Conservation (phyloP, 2,113 vertebrate genomes). For the Ramphastos sulfuratus region DNA sequence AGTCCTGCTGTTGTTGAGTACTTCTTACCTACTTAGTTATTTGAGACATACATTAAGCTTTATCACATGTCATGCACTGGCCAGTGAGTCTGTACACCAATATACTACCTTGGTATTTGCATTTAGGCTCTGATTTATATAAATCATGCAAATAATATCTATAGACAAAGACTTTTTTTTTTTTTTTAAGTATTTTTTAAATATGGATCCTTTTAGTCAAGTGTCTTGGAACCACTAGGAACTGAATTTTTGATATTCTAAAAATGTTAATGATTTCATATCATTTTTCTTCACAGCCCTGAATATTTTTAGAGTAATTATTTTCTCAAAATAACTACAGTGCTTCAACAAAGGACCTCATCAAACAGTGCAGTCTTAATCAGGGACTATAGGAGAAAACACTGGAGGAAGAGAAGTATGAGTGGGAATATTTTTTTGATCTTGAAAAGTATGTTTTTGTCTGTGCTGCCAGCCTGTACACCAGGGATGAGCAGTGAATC, state of each 20-base stretch:
- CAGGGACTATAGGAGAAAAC: not conserved
- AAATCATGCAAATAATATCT: not conserved
- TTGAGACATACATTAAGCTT: not conserved
- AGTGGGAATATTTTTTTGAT: not conserved
- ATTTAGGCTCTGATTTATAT: not conserved
- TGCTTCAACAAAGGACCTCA: not conserved
- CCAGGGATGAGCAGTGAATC: not conserved
- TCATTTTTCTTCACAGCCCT: not conserved
- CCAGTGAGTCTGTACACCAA: not conserved
- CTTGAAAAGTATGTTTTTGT: not conserved
- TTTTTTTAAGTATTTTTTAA: not conserved
- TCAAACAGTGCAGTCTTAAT: not conserved
- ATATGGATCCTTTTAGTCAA: not conserved
- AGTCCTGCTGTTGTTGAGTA: not conserved
- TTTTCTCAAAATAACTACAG: not conserved
- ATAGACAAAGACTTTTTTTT: not conserved
- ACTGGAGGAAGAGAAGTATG: not conserved
- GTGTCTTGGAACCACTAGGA: not conserved
- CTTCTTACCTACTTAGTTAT: not conserved
- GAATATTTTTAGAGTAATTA: constrained; percentile 6
- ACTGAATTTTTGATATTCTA: not conserved
- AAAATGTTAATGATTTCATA: not conserved
- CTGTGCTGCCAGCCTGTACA: rapidly evolving
- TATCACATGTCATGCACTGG: not conserved
- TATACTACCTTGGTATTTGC: not conserved